Conservation (phyloP, 2,797 vertebrate species). For the Pelobates cultripes region DNA sequence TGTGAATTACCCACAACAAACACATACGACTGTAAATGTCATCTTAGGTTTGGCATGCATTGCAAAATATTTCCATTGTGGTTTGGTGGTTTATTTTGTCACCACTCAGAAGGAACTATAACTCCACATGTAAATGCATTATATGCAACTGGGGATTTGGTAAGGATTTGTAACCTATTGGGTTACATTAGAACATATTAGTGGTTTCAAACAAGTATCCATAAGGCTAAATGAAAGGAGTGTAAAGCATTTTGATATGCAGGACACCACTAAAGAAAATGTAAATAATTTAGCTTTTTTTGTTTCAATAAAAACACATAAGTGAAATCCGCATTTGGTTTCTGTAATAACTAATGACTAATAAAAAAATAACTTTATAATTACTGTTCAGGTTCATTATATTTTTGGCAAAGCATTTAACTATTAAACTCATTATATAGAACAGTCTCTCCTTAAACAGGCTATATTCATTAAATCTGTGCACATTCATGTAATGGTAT, state of each 20-base stretch:
- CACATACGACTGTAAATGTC: background rate
- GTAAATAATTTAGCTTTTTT: background rate
- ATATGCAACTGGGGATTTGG: background rate
- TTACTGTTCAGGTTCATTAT: background rate
- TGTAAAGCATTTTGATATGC: background rate
- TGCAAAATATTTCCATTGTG: background rate
- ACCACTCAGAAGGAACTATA: slow-evolving; percentile 2
- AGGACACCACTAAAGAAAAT: background rate
- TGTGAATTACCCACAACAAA: background rate
- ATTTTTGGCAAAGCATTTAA: background rate
- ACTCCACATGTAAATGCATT: background rate
- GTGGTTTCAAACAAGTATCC: background rate
- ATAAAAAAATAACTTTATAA: background rate
- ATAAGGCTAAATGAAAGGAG: background rate
- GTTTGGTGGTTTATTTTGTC: slow-evolving; percentile 6
- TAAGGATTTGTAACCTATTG: slow-evolving; percentile 2
- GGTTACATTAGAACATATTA: background rate
- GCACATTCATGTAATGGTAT: background rate
- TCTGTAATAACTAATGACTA: background rate
- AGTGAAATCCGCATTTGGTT: background rate
- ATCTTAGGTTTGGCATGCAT: background rate
- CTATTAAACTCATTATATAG: background rate
- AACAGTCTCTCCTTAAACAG: background rate
- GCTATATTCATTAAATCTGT: background rate
- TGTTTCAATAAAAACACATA: background rate